These are phyloP conservation scores for Esperia sulphurella DNA, from an alignment of 2,888 invertebrate genomes.

Conservation along the genomic window DNA sequence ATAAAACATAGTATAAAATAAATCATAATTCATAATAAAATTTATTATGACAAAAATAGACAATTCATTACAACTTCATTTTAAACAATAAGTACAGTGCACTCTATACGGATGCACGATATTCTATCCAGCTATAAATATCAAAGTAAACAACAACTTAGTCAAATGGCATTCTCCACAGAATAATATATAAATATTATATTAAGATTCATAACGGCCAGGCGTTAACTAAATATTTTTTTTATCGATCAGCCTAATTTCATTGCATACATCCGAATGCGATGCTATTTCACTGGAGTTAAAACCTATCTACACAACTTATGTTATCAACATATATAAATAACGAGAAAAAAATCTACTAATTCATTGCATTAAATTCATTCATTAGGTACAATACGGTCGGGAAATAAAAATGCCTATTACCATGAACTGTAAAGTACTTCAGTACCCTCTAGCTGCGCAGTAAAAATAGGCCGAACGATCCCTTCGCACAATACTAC, in stretches of 20 bases:
- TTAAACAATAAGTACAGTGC: conserved; percentile 64
- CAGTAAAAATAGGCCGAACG: conserved; percentile 25
- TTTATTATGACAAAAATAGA: conserved; percentile 65
- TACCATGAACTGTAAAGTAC: background rate
- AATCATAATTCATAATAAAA: conserved; percentile 42
- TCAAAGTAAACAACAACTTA: conserved; percentile 46
- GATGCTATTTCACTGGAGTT: conserved; percentile 26
- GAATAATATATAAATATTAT: conserved; percentile 25
- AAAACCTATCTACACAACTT: conserved; percentile 15
- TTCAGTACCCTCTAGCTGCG: conserved; percentile 9
- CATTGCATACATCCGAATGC: conserved; percentile 18
- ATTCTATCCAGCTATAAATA: conserved; percentile 46
- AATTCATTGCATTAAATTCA: conserved; percentile 7
- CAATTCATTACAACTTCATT: conserved; percentile 60
- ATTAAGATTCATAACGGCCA: conserved; percentile 34
- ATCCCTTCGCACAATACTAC: conserved; percentile 8
- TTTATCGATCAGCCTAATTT: conserved; percentile 29
- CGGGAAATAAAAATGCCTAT: conserved; percentile 7
- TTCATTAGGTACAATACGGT: conserved; percentile 10
- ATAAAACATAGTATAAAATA: conserved; percentile 63
- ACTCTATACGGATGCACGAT: conserved; percentile 43
- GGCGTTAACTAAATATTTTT: conserved; percentile 15
- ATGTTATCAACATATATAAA: conserved; percentile 12
- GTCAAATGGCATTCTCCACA: conserved; percentile 40
- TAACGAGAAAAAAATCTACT: conserved; percentile 7